These are phyloP conservation scores for Ostrea edulis DNA, from an alignment of 1,140 invertebrate species.

Conservation along the genomic window DNA sequence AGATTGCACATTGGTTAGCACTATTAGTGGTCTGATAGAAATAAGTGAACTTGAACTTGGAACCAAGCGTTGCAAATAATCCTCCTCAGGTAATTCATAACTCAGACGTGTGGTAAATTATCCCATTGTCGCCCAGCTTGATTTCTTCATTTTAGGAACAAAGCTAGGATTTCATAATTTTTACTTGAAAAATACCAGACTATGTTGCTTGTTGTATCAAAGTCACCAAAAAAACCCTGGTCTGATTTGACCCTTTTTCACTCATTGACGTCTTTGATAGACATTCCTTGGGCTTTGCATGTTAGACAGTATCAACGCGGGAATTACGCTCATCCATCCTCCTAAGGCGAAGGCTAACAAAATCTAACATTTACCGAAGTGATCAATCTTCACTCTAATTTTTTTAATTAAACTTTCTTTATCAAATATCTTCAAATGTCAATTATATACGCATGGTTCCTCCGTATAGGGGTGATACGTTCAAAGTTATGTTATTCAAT, in stretches of 20 bases:
- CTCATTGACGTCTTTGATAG: neutral
- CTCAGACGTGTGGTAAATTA: too few relatives aligned
- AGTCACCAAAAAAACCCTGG: too few relatives aligned
- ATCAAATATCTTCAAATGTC: conserved; percentile 33
- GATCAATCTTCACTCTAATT: conserved; percentile 16
- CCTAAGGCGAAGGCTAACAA: neutral
- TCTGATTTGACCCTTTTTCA: neutral
- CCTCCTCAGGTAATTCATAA: too few relatives aligned
- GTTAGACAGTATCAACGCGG: neutral
- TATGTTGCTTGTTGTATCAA: too few relatives aligned
- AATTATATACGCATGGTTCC: neutral
- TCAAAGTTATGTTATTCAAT: conserved; percentile 38
- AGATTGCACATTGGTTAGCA: too few relatives aligned
- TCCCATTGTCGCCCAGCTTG: too few relatives aligned
- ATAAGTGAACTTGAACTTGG: too few relatives aligned
- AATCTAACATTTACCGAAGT: neutral
- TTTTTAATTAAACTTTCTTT: conserved; percentile 25
- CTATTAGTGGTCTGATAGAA: too few relatives aligned
- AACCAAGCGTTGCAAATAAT: too few relatives aligned
- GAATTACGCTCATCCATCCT: neutral
- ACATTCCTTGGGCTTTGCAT: neutral
- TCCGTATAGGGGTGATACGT: conserved; percentile 3
- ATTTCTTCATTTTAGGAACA: too few relatives aligned
- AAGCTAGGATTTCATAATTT: too few relatives aligned
- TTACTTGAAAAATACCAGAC: too few relatives aligned